phyloP scores from a whole-genome alignment of 2,113 vertebrate species.

The Malurus alboscapulatus region DNA sequence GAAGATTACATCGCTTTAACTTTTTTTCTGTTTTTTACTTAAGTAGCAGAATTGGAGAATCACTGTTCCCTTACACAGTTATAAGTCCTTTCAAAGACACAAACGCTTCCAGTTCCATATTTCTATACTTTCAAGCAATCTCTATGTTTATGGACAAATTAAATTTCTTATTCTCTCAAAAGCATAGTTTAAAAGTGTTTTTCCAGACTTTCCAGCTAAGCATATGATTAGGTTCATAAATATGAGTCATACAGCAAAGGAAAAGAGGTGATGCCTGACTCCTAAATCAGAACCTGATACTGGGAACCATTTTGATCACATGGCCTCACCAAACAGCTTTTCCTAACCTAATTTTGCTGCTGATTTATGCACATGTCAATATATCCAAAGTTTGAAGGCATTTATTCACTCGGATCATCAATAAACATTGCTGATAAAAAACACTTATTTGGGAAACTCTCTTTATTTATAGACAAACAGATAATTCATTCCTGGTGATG shows the following conservation, averaged over 20 bases:
- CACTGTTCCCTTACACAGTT: not conserved
- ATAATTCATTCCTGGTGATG: not conserved
- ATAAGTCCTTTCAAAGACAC: not conserved
- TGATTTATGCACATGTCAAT: not conserved
- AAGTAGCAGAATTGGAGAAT: not conserved
- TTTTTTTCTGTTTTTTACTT: not conserved
- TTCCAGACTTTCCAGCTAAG: not conserved
- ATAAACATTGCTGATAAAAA: not conserved
- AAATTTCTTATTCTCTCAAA: not conserved
- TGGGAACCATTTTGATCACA: rapidly evolving
- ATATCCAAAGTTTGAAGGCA: not conserved
- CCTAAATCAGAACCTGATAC: not conserved
- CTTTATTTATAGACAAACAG: not conserved
- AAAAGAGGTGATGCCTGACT: not conserved
- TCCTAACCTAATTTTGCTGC: not conserved
- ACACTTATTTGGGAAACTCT: not conserved
- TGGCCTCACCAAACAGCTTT: not conserved
- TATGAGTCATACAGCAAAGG: not conserved
- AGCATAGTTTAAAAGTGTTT: not conserved
- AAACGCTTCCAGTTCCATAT: not conserved
- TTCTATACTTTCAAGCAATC: not conserved
- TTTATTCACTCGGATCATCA: not conserved
- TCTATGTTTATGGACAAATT: not conserved
- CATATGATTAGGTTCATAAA: not conserved
- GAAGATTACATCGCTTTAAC: not conserved